A percentile compares a stretch with the other conserved stretches of the same genome.
Evolutionary conservation across 2,113 vertebrate genomes (phyloP).

Genomic region (Oncorhynchus masou): DNA sequence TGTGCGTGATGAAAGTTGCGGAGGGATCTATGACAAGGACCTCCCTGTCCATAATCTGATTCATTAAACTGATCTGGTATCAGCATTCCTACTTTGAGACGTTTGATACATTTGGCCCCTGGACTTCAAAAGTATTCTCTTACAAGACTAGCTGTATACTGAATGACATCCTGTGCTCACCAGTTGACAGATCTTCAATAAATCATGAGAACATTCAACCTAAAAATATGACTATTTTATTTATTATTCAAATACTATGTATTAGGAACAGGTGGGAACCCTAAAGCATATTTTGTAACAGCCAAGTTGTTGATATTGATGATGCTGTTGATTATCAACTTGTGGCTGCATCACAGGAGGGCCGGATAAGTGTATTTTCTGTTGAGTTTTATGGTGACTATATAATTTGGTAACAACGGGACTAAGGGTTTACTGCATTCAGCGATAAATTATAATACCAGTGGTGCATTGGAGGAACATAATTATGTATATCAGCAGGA

Average conservation of each 20-base stretch:
- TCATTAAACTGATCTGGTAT: too few species aligned
- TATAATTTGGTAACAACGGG: slow-evolving; percentile 67
- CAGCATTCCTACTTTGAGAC: too few species aligned
- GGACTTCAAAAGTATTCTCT: too few species aligned
- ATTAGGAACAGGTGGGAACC: slow-evolving; percentile 32
- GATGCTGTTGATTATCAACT: slow-evolving; percentile 39
- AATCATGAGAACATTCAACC: slow-evolving; percentile 35
- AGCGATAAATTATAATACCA: slow-evolving; percentile 65
- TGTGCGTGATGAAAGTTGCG: too few species aligned
- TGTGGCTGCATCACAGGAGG: slow-evolving; percentile 37
- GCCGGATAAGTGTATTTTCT: slow-evolving; percentile 39
- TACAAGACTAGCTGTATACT: too few species aligned
- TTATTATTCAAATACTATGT: background rate
- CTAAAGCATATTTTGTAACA: slow-evolving; percentile 30
- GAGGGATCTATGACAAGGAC: too few species aligned
- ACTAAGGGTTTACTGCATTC: slow-evolving; percentile 58
- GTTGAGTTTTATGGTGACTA: slow-evolving; percentile 56
- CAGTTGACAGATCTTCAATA: background rate
- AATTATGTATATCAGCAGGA: slow-evolving; percentile 58
- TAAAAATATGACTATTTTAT: slow-evolving; percentile 12
- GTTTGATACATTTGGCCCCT: too few species aligned
- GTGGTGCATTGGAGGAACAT: slow-evolving; percentile 54
- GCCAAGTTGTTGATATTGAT: slow-evolving; percentile 35
- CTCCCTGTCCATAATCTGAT: too few species aligned
- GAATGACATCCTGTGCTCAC: too few species aligned